These are phyloP conservation scores for Cepaea hortensis DNA, from an alignment of 2,888 invertebrate species.

Conservation along the genomic window DNA sequence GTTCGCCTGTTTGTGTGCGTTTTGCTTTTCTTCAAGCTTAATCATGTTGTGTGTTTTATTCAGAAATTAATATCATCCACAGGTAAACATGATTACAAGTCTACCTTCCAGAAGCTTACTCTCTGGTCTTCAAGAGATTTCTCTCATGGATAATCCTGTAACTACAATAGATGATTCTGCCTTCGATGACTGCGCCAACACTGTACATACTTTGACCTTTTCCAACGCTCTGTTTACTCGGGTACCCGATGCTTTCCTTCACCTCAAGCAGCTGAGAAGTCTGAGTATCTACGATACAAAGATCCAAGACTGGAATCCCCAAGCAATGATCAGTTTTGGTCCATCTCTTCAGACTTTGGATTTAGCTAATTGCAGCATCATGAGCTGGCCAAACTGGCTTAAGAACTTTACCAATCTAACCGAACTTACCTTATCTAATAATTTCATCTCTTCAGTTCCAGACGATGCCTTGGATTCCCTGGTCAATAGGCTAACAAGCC, in stretches of 20 bases:
- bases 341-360: neutral
- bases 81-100: neutral
- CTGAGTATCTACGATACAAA: neutral
- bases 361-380: neutral
- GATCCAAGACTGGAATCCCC: neutral
- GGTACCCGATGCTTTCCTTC: neutral
- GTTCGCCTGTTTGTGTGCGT: too few species aligned
- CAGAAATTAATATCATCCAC: neutral
- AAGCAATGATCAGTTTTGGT: neutral
- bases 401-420: neutral
- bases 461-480: neutral
- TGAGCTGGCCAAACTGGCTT: neutral
- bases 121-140: neutral
- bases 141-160: neutral
- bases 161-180: neutral
- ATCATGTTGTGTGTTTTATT: too few species aligned
- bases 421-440: neutral
- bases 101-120: neutral
- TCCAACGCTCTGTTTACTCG: neutral
- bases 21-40: too few species aligned
- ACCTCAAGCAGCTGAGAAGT: neutral
- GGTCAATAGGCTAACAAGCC: neutral
- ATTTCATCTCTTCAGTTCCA: conserved; percentile 6
- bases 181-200: neutral
- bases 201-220: neutral